Evolutionary conservation across 2,113 vertebrate genomes (phyloP).

Genomic region (Pachyramphus minor): DNA sequence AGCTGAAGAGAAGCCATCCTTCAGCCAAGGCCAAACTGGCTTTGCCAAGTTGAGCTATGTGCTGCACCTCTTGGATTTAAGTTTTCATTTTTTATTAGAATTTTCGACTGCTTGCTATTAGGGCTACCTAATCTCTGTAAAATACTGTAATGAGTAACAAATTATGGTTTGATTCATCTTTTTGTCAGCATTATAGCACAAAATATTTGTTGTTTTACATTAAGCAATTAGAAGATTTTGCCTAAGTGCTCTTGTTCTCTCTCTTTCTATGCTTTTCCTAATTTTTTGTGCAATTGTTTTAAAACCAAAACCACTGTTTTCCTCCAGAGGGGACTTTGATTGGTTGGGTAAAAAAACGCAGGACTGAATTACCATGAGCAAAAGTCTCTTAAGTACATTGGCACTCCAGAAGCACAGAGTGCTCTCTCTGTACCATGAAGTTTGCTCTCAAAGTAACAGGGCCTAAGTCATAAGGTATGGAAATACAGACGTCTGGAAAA

Average conservation of each 20-base stretch:
- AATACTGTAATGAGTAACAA: not conserved
- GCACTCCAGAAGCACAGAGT: not conserved
- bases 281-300: not conserved
- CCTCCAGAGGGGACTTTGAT: not conserved
- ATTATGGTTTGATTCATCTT: not conserved
- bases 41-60: not conserved
- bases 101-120: not conserved
- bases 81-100: not conserved
- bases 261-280: not conserved
- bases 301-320: not conserved
- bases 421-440: rapidly evolving
- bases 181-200: not conserved
- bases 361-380: not conserved
- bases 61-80: not conserved
- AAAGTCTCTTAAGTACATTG: not conserved
- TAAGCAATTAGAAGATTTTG: not conserved
- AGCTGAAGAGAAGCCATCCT: not conserved
- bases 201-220: not conserved
- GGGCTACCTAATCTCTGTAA: not conserved
- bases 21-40: not conserved
- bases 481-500: not conserved
- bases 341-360: not conserved
- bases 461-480: not conserved
- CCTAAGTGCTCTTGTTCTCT: not conserved
- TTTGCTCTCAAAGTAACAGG: not conserved